phyloP scores from a whole-genome alignment of 2,888 invertebrate genomes.

The Tinea pellionella region DNA sequence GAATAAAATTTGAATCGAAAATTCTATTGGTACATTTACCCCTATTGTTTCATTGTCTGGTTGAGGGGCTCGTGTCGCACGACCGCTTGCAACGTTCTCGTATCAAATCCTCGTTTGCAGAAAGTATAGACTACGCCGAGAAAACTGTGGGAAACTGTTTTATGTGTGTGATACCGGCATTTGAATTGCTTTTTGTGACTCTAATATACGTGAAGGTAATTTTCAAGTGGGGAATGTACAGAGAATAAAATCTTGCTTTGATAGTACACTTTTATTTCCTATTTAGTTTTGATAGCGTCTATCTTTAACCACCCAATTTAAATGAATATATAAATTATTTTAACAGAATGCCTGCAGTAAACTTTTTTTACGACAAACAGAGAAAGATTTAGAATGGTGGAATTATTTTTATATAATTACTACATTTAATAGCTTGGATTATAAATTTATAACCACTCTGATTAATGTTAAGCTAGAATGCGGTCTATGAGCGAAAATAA shows the following conservation, averaged over 20 bases:
- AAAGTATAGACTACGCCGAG: constrained; percentile 52
- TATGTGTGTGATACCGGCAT: constrained; percentile 33
- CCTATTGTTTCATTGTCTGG: neutral
- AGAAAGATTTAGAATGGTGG: too few species aligned
- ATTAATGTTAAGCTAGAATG: too few species aligned
- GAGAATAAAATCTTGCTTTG: neutral
- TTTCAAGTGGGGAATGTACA: neutral
- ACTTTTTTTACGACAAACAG: too few species aligned
- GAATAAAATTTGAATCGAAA: neutral
- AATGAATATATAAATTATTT: neutral
- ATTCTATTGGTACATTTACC: neutral
- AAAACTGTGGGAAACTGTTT: constrained; percentile 31
- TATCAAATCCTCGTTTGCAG: constrained; percentile 64
- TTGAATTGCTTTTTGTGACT: constrained; percentile 24
- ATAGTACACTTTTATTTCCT: neutral
- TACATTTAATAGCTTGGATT: too few species aligned
- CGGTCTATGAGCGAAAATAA: too few species aligned
- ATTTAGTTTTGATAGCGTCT: neutral
- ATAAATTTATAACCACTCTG: too few species aligned
- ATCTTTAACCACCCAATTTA: neutral
- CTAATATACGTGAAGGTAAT: neutral
- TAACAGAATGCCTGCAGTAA: neutral
- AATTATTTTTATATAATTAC: neutral
- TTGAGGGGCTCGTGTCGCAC: neutral
- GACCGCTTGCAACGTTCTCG: constrained; percentile 24